Evolutionary conservation across 2,888 invertebrate species (phyloP).

Genomic region (Anoncus sp.): DNA sequence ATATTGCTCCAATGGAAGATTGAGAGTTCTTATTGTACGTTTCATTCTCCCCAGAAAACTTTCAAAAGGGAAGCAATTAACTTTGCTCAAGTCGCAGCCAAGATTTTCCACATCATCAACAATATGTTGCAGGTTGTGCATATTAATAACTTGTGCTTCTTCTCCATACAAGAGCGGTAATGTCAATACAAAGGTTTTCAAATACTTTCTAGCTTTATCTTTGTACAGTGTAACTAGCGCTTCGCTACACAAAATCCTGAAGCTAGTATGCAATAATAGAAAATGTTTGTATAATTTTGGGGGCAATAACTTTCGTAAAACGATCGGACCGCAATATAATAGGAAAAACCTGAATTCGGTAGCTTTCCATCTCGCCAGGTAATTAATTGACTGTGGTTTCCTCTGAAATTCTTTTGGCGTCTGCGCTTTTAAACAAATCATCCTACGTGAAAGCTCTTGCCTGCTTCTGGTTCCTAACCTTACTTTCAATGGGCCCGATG

Average conservation of each 20-base stretch:
- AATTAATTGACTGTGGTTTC: constrained; percentile 25
- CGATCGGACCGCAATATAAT: constrained; percentile 9
- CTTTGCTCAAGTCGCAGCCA: constrained; percentile 37
- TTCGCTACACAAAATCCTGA: constrained; percentile 39
- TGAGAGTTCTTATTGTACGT: constrained; percentile 28
- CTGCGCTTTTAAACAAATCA: constrained; percentile 10
- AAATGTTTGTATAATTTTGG: constrained; percentile 40
- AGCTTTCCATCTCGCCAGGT: constrained; percentile 42
- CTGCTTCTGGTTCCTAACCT: not conserved
- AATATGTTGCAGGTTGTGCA: constrained; percentile 43
- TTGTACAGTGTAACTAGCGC: not conserved
- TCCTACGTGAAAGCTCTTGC: constrained; percentile 14
- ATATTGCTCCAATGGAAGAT: constrained; percentile 22
- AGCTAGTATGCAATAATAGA: constrained; percentile 30
- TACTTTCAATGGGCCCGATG: constrained; percentile 6
- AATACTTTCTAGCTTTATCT: constrained; percentile 32
- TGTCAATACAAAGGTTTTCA: not conserved
- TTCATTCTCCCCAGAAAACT: constrained; percentile 40
- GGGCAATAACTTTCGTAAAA: constrained; percentile 33
- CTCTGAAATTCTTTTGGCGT: constrained; percentile 39
- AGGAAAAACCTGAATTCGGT: constrained; percentile 33
- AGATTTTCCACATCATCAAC: constrained; percentile 31
- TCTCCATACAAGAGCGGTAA: constrained; percentile 31
- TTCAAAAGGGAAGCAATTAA: constrained; percentile 51
- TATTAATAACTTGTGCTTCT: constrained; percentile 34